Conservation (phyloP, 2,797 vertebrate species). For the Pipistrellus pipistrellus region DNA sequence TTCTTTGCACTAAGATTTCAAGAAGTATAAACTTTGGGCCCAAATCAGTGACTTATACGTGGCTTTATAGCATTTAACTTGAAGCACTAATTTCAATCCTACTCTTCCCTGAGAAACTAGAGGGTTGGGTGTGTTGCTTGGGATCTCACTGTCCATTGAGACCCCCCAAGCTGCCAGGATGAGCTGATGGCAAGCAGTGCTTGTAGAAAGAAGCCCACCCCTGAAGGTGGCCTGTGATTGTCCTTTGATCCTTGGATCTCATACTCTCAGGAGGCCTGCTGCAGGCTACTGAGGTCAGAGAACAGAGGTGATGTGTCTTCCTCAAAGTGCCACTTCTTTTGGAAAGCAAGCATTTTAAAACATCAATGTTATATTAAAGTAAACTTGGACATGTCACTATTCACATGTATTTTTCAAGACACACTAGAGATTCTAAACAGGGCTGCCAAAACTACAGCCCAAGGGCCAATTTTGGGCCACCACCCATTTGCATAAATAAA, state of each 20-base stretch:
- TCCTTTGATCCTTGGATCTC: neutral
- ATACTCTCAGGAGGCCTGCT: neutral
- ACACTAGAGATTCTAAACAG: neutral
- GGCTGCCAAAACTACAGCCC: neutral
- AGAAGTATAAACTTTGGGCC: neutral
- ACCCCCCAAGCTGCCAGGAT: neutral
- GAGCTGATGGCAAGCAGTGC: fast-evolving
- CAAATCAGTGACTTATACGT: neutral
- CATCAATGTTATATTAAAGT: neutral
- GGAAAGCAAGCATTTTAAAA: neutral
- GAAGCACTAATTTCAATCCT: neutral
- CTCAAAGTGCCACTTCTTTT: neutral
- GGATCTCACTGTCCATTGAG: neutral
- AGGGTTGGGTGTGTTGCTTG: neutral
- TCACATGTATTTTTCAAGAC: neutral
- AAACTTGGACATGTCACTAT: neutral
- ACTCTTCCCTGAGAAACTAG: neutral
- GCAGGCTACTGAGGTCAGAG: neutral
- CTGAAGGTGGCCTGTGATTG: neutral
- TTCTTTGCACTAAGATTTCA: neutral
- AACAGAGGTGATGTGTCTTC: neutral
- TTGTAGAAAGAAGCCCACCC: neutral
- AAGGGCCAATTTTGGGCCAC: neutral
- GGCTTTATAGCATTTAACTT: neutral
- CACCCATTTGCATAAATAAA: neutral